Base-by-base conservation (phyloP, 2,888 invertebrate species). In the Allacma fusca region DNA sequence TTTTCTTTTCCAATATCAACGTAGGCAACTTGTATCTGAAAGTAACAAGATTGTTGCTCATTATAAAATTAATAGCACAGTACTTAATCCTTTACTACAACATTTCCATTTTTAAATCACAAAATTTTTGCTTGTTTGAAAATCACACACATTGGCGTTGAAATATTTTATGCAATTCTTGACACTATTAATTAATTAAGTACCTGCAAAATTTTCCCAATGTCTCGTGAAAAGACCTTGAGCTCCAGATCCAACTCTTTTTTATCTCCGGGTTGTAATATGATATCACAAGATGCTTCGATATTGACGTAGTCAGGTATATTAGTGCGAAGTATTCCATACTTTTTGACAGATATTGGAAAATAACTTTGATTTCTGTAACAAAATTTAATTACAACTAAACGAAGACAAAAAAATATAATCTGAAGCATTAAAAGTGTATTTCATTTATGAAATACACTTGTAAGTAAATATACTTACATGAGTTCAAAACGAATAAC, bases 1-100 rank as follows among this genome's bases (percentile, higher is more conserved):
- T 81, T 69, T 12, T 69, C 72, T n/a, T 68, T 78, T 5, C 84
- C 84, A 75, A 84, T 83, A 77, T 83, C 84, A 21, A 84, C 75
- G 44, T 76, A 82, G 0, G 82, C 83, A 16, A 83, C 78, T 74
- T 81, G 82, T 9, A 84, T 65, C 81, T 84, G 65, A 59, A 73
- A 78, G n/a, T n/a, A n/a, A n/a, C n/a, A n/a, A n/a, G n/a, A n/a
- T n/a, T n/a, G n/a, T n/a, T n/a, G n/a, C n/a, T n/a, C n/a, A n/a
- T n/a, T n/a, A n/a, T n/a, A n/a, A n/a, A n/a, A n/a, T n/a, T n/a
- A n/a, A n/a, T n/a, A n/a, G n/a, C n/a, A n/a, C n/a, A n/a, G n/a
- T n/a, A n/a, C n/a, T n/a, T n/a, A n/a, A n/a, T n/a, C n/a, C n/a
- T n/a, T n/a, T n/a, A n/a, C n/a, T n/a, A n/a, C n/a, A n/a, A n/a